Evolutionary conservation across 2,113 vertebrate species (phyloP).

Genomic region (Coptodon bakossiorum): DNA sequence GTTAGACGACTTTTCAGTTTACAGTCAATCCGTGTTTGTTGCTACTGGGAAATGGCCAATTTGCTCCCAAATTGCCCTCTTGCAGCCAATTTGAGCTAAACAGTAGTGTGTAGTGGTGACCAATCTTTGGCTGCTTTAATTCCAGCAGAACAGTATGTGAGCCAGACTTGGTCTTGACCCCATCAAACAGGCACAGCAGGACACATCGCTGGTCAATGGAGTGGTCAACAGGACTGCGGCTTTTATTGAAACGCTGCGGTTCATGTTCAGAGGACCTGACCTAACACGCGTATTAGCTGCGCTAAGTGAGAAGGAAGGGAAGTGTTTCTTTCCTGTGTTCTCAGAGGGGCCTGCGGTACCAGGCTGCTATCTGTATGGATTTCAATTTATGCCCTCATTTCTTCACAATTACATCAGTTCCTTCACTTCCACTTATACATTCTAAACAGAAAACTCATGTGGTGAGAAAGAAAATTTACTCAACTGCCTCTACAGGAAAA

Average conservation of each 20-base stretch:
- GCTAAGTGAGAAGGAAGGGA: slow-evolving; percentile 34
- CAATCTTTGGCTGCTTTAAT: slow-evolving; percentile 46
- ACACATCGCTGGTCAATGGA: slow-evolving; percentile 38
- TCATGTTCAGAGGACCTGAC: slow-evolving; percentile 31
- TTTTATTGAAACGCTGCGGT: slow-evolving; percentile 47
- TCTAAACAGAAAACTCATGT: slow-evolving; percentile 40
- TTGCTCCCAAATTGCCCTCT: slow-evolving; percentile 46
- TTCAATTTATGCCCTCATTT: slow-evolving; percentile 33
- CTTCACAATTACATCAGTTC: slow-evolving; percentile 44
- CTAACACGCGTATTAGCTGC: slow-evolving; percentile 41
- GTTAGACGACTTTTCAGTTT: neutral
- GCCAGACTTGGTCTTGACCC: slow-evolving; percentile 53
- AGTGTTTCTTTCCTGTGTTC: neutral
- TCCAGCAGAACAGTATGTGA: slow-evolving; percentile 46
- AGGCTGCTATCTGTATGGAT: slow-evolving; percentile 22
- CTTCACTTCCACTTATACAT: slow-evolving; percentile 42
- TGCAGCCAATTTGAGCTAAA: slow-evolving; percentile 55
- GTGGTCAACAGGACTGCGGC: slow-evolving; percentile 47
- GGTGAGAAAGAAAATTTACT: slow-evolving; percentile 52
- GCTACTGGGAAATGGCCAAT: slow-evolving; percentile 31
- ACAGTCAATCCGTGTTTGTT: slow-evolving; percentile 3
- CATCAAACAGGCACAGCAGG: slow-evolving; percentile 56
- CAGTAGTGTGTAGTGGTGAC: slow-evolving; percentile 25
- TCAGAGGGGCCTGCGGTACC: neutral
- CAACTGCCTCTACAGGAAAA: slow-evolving; percentile 32